A percentile compares a stretch with the other conserved stretches of the same genome.
Evolutionary conservation across 2,797 vertebrate genomes (phyloP).

Genomic region (Argya squamiceps): DNA sequence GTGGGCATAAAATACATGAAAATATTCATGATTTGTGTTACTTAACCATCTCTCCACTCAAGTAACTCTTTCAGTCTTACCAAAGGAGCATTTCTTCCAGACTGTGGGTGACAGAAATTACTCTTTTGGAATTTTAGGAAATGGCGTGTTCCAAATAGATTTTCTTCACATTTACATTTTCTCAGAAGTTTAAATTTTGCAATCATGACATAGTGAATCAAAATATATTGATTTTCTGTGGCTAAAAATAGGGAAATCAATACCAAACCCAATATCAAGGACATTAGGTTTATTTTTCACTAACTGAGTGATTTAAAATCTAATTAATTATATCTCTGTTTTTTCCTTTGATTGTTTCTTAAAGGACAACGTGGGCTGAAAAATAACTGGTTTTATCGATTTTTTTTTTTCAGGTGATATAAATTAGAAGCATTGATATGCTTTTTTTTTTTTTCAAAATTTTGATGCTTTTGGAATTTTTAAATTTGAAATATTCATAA

Average conservation of each 20-base stretch:
- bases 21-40: not conserved
- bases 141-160: not conserved
- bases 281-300: conserved; percentile 10
- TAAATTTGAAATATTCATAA: not conserved
- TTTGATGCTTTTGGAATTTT: not conserved
- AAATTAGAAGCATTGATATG: not conserved
- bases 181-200: conserved; percentile 1
- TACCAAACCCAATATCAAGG: not conserved
- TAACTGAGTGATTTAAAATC: not conserved
- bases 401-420: not conserved
- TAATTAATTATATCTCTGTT: not conserved
- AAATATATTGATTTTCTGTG: not conserved
- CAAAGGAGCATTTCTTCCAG: not conserved
- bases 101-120: not conserved
- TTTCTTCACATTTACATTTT: not conserved
- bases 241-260: conserved; percentile 14
- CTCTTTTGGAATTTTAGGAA: not conserved
- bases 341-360: not conserved
- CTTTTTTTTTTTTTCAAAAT: not conserved
- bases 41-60: not conserved
- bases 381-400: not conserved
- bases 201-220: not conserved
- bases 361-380: not conserved
- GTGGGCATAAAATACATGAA: not conserved
- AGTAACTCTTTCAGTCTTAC: not conserved